A percentile compares a stretch with the other conserved stretches of the same genome.
These are phyloP conservation scores for Myoxocephalus aenaeus DNA, from an alignment of 2,797 vertebrate genomes.

Conservation along the genomic window DNA sequence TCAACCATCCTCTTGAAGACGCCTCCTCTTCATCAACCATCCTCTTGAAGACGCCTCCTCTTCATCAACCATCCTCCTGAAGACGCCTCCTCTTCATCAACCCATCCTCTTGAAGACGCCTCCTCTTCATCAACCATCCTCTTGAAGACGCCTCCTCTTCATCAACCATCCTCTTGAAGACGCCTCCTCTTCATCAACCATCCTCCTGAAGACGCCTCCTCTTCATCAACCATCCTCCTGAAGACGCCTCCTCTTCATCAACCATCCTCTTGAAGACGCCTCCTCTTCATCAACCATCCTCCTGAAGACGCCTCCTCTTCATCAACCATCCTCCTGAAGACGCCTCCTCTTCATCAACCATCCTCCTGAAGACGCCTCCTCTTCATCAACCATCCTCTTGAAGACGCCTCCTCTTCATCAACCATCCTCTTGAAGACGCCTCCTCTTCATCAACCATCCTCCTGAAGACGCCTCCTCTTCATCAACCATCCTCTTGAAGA, in stretches of 20 bases:
- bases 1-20: slow-evolving; percentile 34
- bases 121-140: not conserved
- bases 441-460: slow-evolving; percentile 30
- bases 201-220: slow-evolving; percentile 16
- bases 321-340: too few relatives aligned
- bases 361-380: slow-evolving; percentile 9
- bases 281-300: slow-evolving; percentile 30
- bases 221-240: too few relatives aligned
- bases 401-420: not conserved
- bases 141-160: slow-evolving; percentile 8
- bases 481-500: too few relatives aligned
- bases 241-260: not conserved
- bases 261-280: slow-evolving; percentile 30
- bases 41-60: slow-evolving; percentile 24
- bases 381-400: slow-evolving; percentile 15
- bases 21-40: not conserved
- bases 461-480: slow-evolving; percentile 1
- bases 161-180: slow-evolving; percentile 28
- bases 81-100: not conserved
- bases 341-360: not conserved
- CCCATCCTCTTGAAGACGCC: slow-evolving; percentile 30
- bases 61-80: slow-evolving; percentile 36
- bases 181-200: slow-evolving; percentile 25
- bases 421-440: slow-evolving; percentile 30
- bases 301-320: slow-evolving; percentile 1